These are phyloP conservation scores for Periparus ater DNA, from an alignment of 2,797 vertebrate genomes.

Conservation along the genomic window DNA sequence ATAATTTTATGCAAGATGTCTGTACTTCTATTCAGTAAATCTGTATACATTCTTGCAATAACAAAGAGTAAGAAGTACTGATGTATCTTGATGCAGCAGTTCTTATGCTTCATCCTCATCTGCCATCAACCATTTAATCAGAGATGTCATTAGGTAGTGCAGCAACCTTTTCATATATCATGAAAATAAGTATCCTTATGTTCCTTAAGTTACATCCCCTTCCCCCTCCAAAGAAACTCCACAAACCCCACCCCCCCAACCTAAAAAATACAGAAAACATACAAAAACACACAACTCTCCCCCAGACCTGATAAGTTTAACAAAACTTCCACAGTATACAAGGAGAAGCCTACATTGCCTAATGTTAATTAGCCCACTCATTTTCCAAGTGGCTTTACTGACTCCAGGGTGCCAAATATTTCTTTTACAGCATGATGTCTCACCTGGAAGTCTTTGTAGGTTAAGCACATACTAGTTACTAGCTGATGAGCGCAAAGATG, in stretches of 20 bases:
- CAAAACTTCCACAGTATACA: background rate
- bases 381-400: background rate
- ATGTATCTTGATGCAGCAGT: background rate
- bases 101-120: background rate
- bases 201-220: background rate
- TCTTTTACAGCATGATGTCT: background rate
- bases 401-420: background rate
- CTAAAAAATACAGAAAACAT: background rate
- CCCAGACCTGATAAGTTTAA: background rate
- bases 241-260: accelerated
- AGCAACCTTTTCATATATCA: background rate
- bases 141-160: background rate
- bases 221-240: background rate
- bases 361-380: background rate
- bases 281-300: background rate
- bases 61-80: background rate
- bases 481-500: background rate
- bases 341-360: background rate
- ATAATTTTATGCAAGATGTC: background rate
- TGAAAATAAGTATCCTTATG: background rate
- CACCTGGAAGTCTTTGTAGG: background rate
- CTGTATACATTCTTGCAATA: background rate
- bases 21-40: background rate
- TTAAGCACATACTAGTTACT: background rate
- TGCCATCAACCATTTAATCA: background rate